A percentile compares a stretch with the other conserved stretches of the same genome.
phyloP scores from a whole-genome alignment of 2,113 vertebrate species.

The Tylochromis polylepis region DNA sequence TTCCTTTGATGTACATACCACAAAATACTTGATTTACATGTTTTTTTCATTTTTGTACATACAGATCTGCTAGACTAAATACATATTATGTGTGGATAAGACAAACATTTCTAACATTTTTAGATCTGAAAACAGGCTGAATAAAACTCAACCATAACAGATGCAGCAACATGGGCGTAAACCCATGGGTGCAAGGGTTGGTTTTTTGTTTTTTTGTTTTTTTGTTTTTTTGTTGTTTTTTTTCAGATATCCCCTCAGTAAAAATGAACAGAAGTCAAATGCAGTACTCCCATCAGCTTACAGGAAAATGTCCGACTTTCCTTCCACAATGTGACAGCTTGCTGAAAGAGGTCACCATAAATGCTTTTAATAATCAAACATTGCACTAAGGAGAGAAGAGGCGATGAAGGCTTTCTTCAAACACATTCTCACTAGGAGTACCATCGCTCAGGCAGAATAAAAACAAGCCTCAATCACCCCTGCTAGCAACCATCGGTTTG shows the following conservation, averaged over 20 bases:
- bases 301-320: constrained; percentile 10
- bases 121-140: constrained; percentile 78
- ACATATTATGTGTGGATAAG: constrained; percentile 78
- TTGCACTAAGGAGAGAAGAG: constrained; percentile 45
- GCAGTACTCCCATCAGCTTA: constrained; percentile 22
- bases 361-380: constrained; percentile 52
- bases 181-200: constrained; percentile 34
- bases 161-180: constrained; percentile 49
- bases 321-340: constrained; percentile 18
- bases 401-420: constrained; percentile 18
- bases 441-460: neutral
- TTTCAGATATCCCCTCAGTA: constrained; percentile 51
- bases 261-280: constrained; percentile 47
- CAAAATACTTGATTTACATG: constrained; percentile 90
- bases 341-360: constrained; percentile 42
- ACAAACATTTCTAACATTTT: constrained; percentile 75
- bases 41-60: constrained; percentile 74
- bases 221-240: neutral
- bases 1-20: constrained; percentile 88
- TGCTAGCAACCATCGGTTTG: constrained; percentile 11
- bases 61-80: constrained; percentile 82
- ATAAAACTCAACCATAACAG: constrained; percentile 88
- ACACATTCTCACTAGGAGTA: neutral
- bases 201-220: neutral
- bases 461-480: constrained; percentile 27